Conservation (phyloP, 37 sponge, comb jelly and placozoan species). For the Oscarella lobularis region DNA sequence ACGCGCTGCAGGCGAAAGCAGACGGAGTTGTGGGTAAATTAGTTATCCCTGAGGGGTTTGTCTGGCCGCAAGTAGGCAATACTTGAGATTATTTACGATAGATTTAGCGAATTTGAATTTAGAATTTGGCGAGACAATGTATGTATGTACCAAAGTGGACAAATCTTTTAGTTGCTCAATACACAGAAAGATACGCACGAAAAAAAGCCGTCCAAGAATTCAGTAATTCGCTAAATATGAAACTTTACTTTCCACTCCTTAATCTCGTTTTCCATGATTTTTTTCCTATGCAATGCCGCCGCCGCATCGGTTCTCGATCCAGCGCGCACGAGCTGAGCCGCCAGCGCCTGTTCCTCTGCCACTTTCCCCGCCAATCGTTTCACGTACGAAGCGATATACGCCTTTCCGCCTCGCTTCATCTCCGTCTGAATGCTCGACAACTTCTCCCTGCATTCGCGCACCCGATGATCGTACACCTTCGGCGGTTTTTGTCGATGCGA, state of each 20-base stretch:
- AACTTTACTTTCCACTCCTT: not conserved
- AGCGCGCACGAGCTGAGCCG: not conserved
- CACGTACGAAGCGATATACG: not conserved
- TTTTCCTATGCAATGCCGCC: not conserved
- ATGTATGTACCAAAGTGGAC: too few relatives aligned
- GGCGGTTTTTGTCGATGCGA: not conserved
- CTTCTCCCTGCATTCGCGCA: not conserved
- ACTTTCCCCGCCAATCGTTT: not conserved
- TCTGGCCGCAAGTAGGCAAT: too few relatives aligned
- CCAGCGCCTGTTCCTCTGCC: not conserved
- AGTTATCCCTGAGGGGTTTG: too few relatives aligned
- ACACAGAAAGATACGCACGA: too few relatives aligned
- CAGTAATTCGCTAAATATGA: not conserved
- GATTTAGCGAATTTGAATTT: too few relatives aligned
- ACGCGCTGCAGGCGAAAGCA: too few relatives aligned
- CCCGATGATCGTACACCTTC: not conserved
- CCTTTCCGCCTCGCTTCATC: not conserved
- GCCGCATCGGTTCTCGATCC: not conserved
- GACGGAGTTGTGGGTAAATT: too few relatives aligned
- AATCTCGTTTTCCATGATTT: not conserved
- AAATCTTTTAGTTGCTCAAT: too few relatives aligned
- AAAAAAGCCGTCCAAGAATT: too few relatives aligned
- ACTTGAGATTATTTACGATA: too few relatives aligned
- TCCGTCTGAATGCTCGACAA: not conserved
- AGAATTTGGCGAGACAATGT: too few relatives aligned